Evolutionary conservation across 2,113 vertebrate species (phyloP), one percentile per base, ranked within the genome.

Genomic region (Oreochromis spilurus): DNA sequence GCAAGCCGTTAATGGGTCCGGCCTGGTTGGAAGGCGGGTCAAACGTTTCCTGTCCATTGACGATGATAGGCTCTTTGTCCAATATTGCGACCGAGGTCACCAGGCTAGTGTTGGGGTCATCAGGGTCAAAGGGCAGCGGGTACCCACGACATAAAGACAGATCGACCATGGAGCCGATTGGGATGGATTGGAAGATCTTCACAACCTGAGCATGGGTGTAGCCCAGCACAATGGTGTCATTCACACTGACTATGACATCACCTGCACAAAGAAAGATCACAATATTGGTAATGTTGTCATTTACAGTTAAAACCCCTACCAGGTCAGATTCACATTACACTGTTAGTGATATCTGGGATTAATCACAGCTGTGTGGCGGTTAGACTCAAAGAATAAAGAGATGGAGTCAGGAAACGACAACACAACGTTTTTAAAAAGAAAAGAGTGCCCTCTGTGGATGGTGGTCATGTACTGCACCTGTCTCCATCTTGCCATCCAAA

Each of bases 161-260:
- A 96, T 99, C 98, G 94, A 99, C 99, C 43, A 97, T 98, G 96
- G 98, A 98, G 87, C 99, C 98, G 0, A 99, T 99, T 55, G 99
- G 98, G 92, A 99, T 99, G 92, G 99, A 98, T 94, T 99, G 99
- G 96, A 99, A 99, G 97, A 99, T 99, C 94, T 99, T 99, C 89
- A 99, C 99, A 86, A 99, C 99, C 93, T 99, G 98, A 58, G 99
- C 98, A 2, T 99, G 99, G 1, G 99, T 99, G 95, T 99, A 98
- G 83, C 98, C 99, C 94, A 99, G 96, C 82, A 99, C 99, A 6
- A 98, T 98, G 83, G 97, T 98, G 88, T 98, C 98, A 2, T 99
- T 99, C 93, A 99, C 98, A 12, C 98, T 99, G 81, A 99, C 99
- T 21, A 99, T 99, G 50, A 99, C 99, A 1, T 99, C 98, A 52